Percentiles rank a stretch among this genome's conserved stretches.
These are phyloP conservation scores for Tapirus indicus DNA, from an alignment of 2,797 vertebrate genomes.

Conservation along the genomic window DNA sequence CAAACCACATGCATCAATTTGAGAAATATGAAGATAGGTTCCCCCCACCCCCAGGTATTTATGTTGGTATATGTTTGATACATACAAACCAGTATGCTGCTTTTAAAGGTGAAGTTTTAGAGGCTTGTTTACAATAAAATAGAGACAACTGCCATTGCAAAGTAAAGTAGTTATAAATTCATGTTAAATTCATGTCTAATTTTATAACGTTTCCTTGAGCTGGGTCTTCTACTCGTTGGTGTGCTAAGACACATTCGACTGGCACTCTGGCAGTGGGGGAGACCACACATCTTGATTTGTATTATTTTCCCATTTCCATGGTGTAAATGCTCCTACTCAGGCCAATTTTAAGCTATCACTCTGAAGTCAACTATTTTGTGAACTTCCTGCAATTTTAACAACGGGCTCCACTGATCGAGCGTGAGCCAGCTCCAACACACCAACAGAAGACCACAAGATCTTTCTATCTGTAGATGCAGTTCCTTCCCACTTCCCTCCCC, in stretches of 20 bases:
- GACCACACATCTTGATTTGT: neutral
- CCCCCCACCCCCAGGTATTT: neutral
- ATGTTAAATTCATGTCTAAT: neutral
- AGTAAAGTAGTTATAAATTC: neutral
- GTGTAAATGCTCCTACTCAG: neutral
- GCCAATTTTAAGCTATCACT: neutral
- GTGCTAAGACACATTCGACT: neutral
- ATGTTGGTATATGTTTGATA: neutral
- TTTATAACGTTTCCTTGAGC: neutral
- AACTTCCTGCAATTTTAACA: neutral
- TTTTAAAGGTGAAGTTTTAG: neutral
- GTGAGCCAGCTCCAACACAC: neutral
- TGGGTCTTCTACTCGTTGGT: neutral
- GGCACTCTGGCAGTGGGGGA: rapidly evolving
- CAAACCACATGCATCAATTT: neutral
- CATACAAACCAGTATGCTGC: neutral
- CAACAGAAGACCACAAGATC: neutral
- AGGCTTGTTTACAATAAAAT: neutral
- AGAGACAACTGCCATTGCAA: neutral
- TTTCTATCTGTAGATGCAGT: neutral
- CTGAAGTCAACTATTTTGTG: neutral
- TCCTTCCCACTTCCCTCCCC: neutral
- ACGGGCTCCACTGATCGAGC: rapidly evolving
- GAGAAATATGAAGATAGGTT: neutral
- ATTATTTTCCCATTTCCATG: neutral